Evolutionary conservation across 2,888 invertebrate species (phyloP).

Genomic region (Caradrina clavipalpis): DNA sequence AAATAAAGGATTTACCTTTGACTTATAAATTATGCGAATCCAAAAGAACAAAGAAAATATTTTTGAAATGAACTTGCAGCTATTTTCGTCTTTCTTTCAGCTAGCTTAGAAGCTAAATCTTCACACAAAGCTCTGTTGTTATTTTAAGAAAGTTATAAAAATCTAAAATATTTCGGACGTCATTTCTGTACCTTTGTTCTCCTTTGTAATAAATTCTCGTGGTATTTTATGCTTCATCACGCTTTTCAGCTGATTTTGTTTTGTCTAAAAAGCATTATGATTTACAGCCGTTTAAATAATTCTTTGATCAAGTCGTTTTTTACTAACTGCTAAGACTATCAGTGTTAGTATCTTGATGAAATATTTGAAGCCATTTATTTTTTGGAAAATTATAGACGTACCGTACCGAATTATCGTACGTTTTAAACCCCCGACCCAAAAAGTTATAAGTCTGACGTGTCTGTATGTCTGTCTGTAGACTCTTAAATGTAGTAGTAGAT

Average conservation of each 20-base stretch:
- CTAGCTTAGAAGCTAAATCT: neutral
- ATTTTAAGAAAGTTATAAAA: neutral
- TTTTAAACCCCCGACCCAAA: no score
- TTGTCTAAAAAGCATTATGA: neutral
- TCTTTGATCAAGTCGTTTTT: neutral
- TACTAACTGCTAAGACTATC: no score
- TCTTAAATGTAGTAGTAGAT: no score
- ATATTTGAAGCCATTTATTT: no score
- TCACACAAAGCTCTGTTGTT: constrained; percentile 5
- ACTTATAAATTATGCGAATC: no score
- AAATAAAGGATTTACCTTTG: no score
- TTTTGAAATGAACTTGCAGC: neutral
- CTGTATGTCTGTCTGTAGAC: no score
- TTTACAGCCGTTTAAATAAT: constrained; percentile 8
- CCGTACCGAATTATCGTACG: no score
- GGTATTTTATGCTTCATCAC: constrained; percentile 8
- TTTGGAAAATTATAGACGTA: no score
- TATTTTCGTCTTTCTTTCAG: neutral
- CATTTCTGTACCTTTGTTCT: constrained; percentile 1
- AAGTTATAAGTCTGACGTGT: no score
- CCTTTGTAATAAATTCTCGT: constrained; percentile 24
- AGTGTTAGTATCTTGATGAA: no score
- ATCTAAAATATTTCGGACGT: constrained; percentile 8
- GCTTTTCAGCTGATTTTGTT: constrained; percentile 9
- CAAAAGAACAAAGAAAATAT: neutral